Evolutionary conservation across 2,113 vertebrate genomes (phyloP), one percentile per base, ranked within the genome.

Genomic region (Hippocampus barbouri): DNA sequence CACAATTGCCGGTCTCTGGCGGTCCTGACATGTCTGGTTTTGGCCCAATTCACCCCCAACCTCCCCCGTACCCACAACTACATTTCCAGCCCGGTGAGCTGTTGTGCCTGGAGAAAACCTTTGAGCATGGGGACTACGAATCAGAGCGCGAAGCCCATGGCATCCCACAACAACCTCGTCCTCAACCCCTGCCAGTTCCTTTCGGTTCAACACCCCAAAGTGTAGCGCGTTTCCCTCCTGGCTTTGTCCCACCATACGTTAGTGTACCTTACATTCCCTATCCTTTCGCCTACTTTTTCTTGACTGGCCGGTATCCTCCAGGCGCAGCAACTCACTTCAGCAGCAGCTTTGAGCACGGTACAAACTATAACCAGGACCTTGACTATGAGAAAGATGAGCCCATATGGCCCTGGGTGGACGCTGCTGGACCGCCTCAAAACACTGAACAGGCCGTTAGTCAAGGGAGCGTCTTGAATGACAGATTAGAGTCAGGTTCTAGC

Each of bases 261-360:
- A 20, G 8, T 18, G 4, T 5, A 5, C 8, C 25, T 7, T 59
- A 12, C 66, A 6, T 49, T 40, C 1, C 2, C 0, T 34, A 65
- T 20, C 77, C 78, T 8, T 27, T 60, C 12, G 69, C 53, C 34
- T 69, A 71, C 63, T 27, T 49, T 45, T 72, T 80, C 8, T 2
- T 83, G 54, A 73, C 64, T 1, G 73, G 73, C 10, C 56, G 72
- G 60, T 61, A 77, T 51, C 75, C 80, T 25, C 21, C 34, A 5
- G 84, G 79, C 45, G 73, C 74, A 0, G 0, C 74, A 6, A 47
- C 68, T 34, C 67, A 73, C 61, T 74, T 20, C 11, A 74, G 67
- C 21, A 34, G 5, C n/a, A 74, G 21, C 60, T 85, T 47, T 27
- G 72, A 82, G 54, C 69, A 68, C 2, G 75, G 79, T 0, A 18